Evolutionary conservation across 2,888 invertebrate species (phyloP), one percentile per base, ranked within the genome.

Genomic region (Melinaea menophilus): DNA sequence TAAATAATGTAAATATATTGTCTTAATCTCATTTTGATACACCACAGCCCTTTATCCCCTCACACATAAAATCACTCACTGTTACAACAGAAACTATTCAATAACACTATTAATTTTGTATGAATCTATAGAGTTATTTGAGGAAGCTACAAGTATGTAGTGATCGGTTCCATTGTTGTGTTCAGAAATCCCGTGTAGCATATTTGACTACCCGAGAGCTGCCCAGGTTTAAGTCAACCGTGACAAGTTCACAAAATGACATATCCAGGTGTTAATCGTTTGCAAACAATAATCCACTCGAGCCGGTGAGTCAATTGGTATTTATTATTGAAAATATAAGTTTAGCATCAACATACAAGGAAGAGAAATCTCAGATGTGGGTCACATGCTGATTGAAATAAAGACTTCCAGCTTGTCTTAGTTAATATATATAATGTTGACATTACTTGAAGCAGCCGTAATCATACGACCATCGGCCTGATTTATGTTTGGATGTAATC

Each of bases 291-390:
- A 59, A 55, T 55, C 54, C 45, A 64, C 54, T 54, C 51, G 41
- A 62, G 51, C 62, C 55, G 58, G 62, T 65, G 66, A 58, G 67
- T 69, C 69, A 41, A 56, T 69, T 67, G 61, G 56, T 61, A 64
- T 69, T 72, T 72, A 56, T 65, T 65, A 68, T 66, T 71, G 66
- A 72, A 74, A 75, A 74, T 73, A 79, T 65, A 70, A 73, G 72
- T 71, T 74, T 72, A 76, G 71, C 71, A 75, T 72, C 76, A 71
- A 75, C 79, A 80, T 80, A 86, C 84, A 84, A 83, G 82, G 84
- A 89, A 86, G 89, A 89, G 89, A 90, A 90, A 90, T 88, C 86
- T 84, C 79, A 77, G 84, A 90, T 89, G 88, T 90, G 90, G 90
- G 90, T 90, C 90, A 90, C 89, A 90, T 88, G 89, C 87, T 87